phyloP scores from a whole-genome alignment of 2,888 invertebrate species.

The Scaptomyza polygonia region DNA sequence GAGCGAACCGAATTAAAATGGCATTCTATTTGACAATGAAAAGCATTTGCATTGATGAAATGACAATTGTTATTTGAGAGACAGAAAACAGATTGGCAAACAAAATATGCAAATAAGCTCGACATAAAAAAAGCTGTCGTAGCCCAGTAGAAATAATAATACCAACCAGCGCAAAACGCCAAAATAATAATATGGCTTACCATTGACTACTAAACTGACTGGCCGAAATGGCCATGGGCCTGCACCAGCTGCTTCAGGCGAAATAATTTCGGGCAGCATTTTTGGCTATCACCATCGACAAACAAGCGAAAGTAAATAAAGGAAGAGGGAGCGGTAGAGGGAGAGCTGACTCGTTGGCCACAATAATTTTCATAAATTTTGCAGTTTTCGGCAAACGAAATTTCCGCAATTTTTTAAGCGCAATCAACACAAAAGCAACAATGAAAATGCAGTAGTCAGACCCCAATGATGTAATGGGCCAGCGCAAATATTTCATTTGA shows the following conservation, averaged over 20 bases:
- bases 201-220: constrained; percentile 8
- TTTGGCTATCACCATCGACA: constrained; percentile 32
- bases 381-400: constrained; percentile 53
- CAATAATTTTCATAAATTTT: constrained; percentile 76
- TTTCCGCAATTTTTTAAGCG: constrained; percentile 62
- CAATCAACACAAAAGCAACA: constrained; percentile 32
- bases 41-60: constrained; percentile 68
- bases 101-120: constrained; percentile 44
- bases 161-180: constrained; percentile 11
- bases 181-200: constrained; percentile 36
- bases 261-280: constrained; percentile 27
- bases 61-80: constrained; percentile 61
- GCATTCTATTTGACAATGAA: constrained; percentile 39
- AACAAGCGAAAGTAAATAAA: constrained; percentile 59
- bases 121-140: constrained; percentile 22
- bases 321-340: constrained; percentile 6
- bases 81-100: constrained; percentile 22
- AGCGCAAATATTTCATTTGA: constrained; percentile 71
- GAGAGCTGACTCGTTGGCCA: constrained; percentile 33
- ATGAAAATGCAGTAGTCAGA: constrained; percentile 42
- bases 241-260: constrained; percentile 44
- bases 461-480: constrained; percentile 67
- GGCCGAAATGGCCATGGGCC: constrained; percentile 34
- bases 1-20: constrained; percentile 35
- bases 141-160: constrained; percentile 17